These are phyloP conservation scores for Mormyrus iriodes DNA, from an alignment of 2,113 vertebrate species.

Conservation along the genomic window DNA sequence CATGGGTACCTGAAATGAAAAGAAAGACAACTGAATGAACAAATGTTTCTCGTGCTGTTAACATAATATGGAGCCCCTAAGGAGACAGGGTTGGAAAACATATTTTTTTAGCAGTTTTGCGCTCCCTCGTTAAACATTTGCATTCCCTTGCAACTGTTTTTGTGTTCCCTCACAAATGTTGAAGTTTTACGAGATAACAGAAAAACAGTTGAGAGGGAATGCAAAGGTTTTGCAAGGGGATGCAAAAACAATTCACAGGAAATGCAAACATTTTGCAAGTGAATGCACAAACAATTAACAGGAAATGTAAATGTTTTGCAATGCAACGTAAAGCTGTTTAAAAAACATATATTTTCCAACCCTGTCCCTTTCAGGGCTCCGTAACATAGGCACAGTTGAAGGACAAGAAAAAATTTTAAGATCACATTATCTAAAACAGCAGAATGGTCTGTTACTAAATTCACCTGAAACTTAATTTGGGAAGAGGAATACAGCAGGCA, in stretches of 20 bases:
- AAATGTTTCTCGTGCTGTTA: neutral
- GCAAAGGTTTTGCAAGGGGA: neutral
- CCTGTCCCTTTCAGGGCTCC: neutral
- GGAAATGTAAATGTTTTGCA: neutral
- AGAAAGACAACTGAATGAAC: neutral
- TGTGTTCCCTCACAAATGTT: too few relatives aligned
- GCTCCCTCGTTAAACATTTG: too few relatives aligned
- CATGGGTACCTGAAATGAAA: slow-evolving; percentile 78
- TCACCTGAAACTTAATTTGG: neutral
- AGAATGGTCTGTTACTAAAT: neutral
- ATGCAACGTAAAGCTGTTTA: neutral
- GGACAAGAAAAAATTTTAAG: neutral
- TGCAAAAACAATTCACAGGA: neutral
- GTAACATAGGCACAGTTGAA: neutral
- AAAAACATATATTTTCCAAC: neutral
- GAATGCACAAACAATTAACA: neutral
- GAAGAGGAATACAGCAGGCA: neutral
- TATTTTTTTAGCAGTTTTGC: too few relatives aligned
- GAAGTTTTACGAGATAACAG: too few relatives aligned
- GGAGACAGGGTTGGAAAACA: too few relatives aligned
- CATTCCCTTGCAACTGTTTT: too few relatives aligned
- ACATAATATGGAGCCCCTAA: neutral
- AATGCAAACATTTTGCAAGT: neutral
- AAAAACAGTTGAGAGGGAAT: neutral
- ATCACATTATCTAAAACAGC: neutral